Base-by-base conservation (phyloP, 2,113 vertebrate species). In the Anoplopoma fimbria region DNA sequence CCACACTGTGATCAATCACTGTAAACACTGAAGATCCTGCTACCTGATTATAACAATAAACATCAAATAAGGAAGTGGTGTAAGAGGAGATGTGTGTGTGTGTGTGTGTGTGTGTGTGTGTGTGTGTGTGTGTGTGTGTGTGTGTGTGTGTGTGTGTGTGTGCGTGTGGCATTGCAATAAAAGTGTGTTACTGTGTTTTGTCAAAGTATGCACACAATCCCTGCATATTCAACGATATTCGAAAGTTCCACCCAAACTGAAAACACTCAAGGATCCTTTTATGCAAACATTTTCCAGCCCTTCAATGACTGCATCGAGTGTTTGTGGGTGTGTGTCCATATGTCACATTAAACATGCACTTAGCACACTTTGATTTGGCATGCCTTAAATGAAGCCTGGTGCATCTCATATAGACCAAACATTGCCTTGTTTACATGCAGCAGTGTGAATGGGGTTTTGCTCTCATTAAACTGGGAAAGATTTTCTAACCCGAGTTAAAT, bases 1-100 rank as follows among this genome's bases (percentile, higher is more conserved):
- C 60, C 75, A 76, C 51, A 83, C 61, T 85, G 79, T 81, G 86
- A 92, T 94, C 87, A 91, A 90, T 93, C 91, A 92, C 85, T 75
- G 42, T 49, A 67, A 86, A 75, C 86, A 85, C 75, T 79, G 68
- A 69, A 69, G 87, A 67, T 69, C 38, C 77, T 77, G 62, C 45
- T 68, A 62, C 81, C 63, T 76, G 67, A 85, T 76, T 72, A 77
- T 45, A 90, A 88, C 80, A 90, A 88, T 89, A 68, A 55, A 68
- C 61, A 69, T 85, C 49, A 85, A 76, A 78, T 27, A 53, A 62
- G n/a, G 13, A 36, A 74, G 36, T 51, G 31, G 29, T 25, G 2
- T 8, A 27, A 38, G 33, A 70, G 21, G 27, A 23, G 13, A 3
- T 51, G 45, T 58, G 38, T 29, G 38, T 25, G 27, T 72, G 36